Evolutionary conservation across 2,797 vertebrate species (phyloP).

Genomic region (Thunnus albacares): DNA sequence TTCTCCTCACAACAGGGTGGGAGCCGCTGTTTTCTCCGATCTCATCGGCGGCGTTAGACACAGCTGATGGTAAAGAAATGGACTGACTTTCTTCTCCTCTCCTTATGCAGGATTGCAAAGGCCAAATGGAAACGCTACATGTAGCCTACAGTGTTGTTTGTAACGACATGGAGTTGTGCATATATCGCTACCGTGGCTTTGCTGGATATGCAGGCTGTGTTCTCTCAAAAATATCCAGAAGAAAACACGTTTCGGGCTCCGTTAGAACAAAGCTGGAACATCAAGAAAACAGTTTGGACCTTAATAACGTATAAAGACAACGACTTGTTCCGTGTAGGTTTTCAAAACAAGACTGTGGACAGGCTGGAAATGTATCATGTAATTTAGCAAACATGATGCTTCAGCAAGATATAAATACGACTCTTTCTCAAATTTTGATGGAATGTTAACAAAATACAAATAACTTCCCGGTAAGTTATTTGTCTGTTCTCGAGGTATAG

Average conservation of each 20-base stretch:
- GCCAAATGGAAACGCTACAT: neutral
- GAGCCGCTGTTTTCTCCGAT: neutral
- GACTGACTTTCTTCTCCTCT: slow-evolving; percentile 10
- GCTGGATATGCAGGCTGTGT: neutral
- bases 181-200: neutral
- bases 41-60: neutral
- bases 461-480: slow-evolving; percentile 2
- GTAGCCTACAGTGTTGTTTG: too few species aligned
- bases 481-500: neutral
- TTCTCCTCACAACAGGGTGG: too few species aligned
- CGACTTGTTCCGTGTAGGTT: too few species aligned
- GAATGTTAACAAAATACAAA: slow-evolving; percentile 4
- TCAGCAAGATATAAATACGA: neutral
- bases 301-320: too few species aligned
- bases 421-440: too few species aligned
- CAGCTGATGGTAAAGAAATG: neutral
- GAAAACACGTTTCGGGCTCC: neutral
- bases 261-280: neutral
- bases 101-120: slow-evolving; percentile 5
- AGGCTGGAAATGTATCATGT: neutral
- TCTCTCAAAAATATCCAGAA: too few species aligned
- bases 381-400: too few species aligned
- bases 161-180: neutral
- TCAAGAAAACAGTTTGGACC: neutral
- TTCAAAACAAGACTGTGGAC: neutral